phyloP scores from a whole-genome alignment of 1,140 invertebrate species.

The Hormaphis cornu region DNA sequence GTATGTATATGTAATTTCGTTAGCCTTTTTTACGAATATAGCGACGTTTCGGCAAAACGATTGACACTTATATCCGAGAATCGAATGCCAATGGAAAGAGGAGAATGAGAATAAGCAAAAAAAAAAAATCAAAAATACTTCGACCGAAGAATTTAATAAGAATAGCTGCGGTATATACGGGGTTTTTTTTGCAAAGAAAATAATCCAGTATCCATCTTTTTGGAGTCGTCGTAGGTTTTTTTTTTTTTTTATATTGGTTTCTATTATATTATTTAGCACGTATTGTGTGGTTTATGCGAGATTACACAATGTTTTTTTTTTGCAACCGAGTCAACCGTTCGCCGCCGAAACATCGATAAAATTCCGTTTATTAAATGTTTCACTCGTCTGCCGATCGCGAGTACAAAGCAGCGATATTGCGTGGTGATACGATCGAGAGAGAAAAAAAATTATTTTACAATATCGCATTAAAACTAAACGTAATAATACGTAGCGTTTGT shows the following conservation, averaged over 20 bases:
- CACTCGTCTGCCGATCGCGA: too few species aligned
- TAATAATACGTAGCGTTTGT: too few species aligned
- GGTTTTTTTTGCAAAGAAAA: background rate
- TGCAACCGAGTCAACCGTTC: background rate
- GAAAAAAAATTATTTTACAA: too few species aligned
- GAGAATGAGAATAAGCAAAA: background rate
- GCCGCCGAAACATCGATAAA: background rate
- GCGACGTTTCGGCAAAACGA: background rate
- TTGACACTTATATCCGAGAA: background rate
- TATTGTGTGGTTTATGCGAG: background rate
- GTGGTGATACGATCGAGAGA: too few species aligned
- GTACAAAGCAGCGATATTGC: too few species aligned
- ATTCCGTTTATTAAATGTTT: background rate
- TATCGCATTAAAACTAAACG: too few species aligned
- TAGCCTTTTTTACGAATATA: too few species aligned
- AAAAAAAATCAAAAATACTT: background rate
- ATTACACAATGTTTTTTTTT: background rate
- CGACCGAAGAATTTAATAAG: constrained; percentile 5
- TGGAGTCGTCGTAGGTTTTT: background rate
- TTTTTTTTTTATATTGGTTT: background rate
- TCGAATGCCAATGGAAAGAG: too few species aligned
- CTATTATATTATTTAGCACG: background rate
- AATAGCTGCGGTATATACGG: background rate
- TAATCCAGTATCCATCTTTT: background rate
- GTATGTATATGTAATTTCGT: too few species aligned